phyloP scores from a whole-genome alignment of 2,113 vertebrate species.

The Geococcyx californianus region DNA sequence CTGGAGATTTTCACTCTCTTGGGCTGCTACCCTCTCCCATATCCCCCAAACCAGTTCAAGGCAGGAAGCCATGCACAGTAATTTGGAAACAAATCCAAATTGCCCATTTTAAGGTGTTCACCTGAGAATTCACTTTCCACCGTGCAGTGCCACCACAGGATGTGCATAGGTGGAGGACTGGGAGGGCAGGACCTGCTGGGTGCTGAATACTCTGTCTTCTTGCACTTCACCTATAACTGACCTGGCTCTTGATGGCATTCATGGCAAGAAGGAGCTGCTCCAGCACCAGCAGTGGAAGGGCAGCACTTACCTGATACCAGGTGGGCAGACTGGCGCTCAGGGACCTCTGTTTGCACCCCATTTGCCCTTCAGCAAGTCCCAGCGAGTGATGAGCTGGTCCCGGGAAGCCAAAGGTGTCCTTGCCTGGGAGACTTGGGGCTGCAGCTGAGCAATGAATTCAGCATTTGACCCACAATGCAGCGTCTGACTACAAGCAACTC shows the following conservation, averaged over 20 bases:
- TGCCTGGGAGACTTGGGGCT: not conserved
- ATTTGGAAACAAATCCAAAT: not conserved
- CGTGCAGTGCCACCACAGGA: fast-evolving
- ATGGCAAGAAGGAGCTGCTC: not conserved
- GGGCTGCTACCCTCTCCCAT: not conserved
- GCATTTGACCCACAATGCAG: not conserved
- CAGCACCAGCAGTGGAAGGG: fast-evolving
- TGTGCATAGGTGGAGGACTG: fast-evolving
- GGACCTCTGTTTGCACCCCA: not conserved
- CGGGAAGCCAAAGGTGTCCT: not conserved
- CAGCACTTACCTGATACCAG: not conserved
- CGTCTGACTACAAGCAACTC: not conserved
- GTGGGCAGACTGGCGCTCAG: not conserved
- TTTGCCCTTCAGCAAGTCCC: not conserved
- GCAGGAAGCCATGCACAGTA: not conserved
- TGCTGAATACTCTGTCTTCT: fast-evolving
- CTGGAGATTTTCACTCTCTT: fast-evolving
- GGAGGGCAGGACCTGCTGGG: not conserved
- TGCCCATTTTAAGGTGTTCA: not conserved
- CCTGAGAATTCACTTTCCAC: not conserved
- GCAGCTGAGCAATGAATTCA: fast-evolving
- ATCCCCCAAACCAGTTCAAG: no score
- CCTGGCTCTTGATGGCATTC: not conserved
- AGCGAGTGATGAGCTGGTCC: not conserved
- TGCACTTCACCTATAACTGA: fast-evolving